A percentile compares a stretch with the other conserved stretches of the same genome.
These are phyloP conservation scores for Acrobeloides nanus DNA, from an alignment of 2,888 invertebrate species.

Conservation along the genomic window DNA sequence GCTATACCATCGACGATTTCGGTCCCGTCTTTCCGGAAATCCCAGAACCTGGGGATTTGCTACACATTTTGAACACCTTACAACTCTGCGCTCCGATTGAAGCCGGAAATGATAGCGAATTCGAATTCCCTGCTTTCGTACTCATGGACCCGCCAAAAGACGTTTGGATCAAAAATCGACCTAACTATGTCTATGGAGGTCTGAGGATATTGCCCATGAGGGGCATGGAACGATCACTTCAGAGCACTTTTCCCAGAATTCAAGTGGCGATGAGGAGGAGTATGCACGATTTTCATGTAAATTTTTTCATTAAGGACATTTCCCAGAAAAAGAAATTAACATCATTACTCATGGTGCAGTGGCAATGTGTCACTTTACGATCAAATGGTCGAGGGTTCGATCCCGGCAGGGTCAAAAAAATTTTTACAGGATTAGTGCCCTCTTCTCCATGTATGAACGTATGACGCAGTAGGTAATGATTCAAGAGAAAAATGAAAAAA, in stretches of 20 bases:
- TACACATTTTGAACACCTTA: constrained; percentile 66
- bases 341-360: too few relatives aligned
- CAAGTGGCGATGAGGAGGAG: constrained; percentile 63
- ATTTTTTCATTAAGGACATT: not conserved
- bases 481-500: too few relatives aligned
- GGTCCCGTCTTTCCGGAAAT: constrained; percentile 66
- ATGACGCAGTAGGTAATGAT: too few relatives aligned
- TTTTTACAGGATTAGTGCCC: too few relatives aligned
- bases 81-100: constrained; percentile 52
- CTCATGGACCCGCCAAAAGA: constrained; percentile 40
- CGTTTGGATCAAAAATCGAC: constrained; percentile 32
- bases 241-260: constrained; percentile 65
- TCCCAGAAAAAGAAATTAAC: too few relatives aligned
- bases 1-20: constrained; percentile 68
- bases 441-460: too few relatives aligned
- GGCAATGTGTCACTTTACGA: too few relatives aligned
- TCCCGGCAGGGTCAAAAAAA: too few relatives aligned
- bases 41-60: constrained; percentile 65
- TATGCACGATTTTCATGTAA: constrained; percentile 57
- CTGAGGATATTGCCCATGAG: constrained; percentile 58
- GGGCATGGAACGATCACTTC: constrained; percentile 61
- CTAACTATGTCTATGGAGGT: constrained; percentile 55
- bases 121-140: constrained; percentile 68
- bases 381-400: too few relatives aligned
- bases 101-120: constrained; percentile 58